phyloP scores from a whole-genome alignment of 2,113 vertebrate genomes.

The Anguilla japonica region DNA sequence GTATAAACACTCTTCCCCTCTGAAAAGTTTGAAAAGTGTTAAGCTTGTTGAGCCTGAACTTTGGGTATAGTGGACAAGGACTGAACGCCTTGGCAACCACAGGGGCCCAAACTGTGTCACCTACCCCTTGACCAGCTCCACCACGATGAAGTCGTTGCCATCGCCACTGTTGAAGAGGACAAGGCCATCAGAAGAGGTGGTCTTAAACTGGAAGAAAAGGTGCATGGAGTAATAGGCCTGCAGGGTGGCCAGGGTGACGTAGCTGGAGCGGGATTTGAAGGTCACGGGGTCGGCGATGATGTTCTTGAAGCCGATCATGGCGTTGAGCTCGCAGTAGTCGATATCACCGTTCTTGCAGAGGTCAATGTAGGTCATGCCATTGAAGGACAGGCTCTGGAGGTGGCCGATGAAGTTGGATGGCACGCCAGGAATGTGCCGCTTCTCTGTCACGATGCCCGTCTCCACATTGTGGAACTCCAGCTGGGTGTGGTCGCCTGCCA shows the following conservation, averaged over 20 bases:
- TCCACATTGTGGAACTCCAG: constrained; percentile 99
- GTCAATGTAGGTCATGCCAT: constrained; percentile 99
- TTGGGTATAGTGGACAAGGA: too few species aligned
- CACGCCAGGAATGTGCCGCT: constrained; percentile 92
- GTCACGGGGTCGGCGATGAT: constrained; percentile 98
- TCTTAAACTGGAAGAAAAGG: constrained; percentile 99
- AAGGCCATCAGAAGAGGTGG: constrained; percentile 93
- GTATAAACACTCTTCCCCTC: too few species aligned
- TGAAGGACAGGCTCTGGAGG: constrained; percentile 94
- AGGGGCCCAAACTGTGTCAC: constrained; percentile 41
- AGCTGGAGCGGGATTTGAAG: constrained; percentile 97
- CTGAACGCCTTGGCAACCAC: not conserved
- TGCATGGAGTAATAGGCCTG: constrained; percentile 99
- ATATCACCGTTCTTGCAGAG: constrained; percentile 99
- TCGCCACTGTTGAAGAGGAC: constrained; percentile 97
- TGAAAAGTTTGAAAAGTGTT: too few species aligned
- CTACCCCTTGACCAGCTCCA: constrained; percentile 99
- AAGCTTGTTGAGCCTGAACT: too few species aligned
- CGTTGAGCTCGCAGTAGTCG: constrained; percentile 98
- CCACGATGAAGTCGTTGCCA: constrained; percentile 97
- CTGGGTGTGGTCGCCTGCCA: constrained; percentile 97
- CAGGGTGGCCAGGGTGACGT: constrained; percentile 90
- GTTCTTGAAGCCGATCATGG: constrained; percentile 96
- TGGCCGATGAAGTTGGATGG: constrained; percentile 99
- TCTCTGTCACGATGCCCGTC: constrained; percentile 97